Base-by-base conservation (phyloP, 2,113 vertebrate genomes). In the Nothobranchius furzeri region DNA sequence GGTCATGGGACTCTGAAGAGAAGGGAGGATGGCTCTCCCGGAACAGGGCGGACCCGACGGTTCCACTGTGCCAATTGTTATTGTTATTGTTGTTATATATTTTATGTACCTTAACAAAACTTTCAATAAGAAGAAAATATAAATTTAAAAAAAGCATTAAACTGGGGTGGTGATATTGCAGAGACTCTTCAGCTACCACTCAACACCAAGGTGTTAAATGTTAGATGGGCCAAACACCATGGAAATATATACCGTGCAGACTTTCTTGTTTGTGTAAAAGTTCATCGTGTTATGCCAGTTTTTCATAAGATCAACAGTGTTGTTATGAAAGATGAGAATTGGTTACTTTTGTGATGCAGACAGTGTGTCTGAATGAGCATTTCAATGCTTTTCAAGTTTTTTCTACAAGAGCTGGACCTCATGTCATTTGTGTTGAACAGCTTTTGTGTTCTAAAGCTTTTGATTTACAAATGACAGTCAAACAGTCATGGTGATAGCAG, bases 211-310 rank as follows among this genome's bases (percentile, higher is more conserved):
- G 65, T 83, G 1, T 58, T 70, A 36, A 30, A 64, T 69, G 68
- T 76, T 63, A 77, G 43, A 70, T 77, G 70, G 81, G 70, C 68
- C 55, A 83, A 79, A 62, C 64, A 54, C 60, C 64, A 72, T 69
- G 73, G 72, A 61, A 73, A 53, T 66, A 17, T 58, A 42, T 76
- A 68, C 48, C 13, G 36, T 36, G 12, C 35, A 54, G 68, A 35
- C 48, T 80, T 83, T 61, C 65, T 67, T 56, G 58, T 73, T 67
- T 77, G 69, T 70, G 9, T 60, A 9, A 48, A 54, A 78, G 46
- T 69, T 0, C 14, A 25, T 13, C 25, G 9, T 81, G 78, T 75
- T 36, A 76, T 79, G 60, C 43, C 68, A 57, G 64, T 70, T 56
- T 76, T 82, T 60, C 66, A 68, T 30, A 67, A 65, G 56, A 73